Conservation (phyloP, 2,888 invertebrate genomes). For the Aricia artaxerxes region DNA sequence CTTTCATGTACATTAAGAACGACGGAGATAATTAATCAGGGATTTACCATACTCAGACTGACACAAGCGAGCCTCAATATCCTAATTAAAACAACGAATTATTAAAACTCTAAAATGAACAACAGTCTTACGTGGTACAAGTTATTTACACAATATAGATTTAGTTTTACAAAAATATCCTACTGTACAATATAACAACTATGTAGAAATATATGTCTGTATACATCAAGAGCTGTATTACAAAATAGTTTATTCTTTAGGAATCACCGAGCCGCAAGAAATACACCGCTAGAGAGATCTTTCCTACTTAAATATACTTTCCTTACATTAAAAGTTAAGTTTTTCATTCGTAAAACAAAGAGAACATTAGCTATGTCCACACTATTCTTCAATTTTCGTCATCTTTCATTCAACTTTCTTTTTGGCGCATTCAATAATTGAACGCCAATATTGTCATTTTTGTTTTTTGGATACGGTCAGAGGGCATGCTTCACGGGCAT, state of each 20-base stretch:
- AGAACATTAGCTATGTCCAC: neutral
- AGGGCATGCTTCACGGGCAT: too few relatives aligned
- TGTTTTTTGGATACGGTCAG: too few relatives aligned
- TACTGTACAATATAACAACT: slow-evolving; percentile 72
- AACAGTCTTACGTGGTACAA: slow-evolving; percentile 79
- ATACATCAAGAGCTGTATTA: slow-evolving; percentile 76
- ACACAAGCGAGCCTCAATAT: slow-evolving; percentile 44
- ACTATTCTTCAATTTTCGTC: too few relatives aligned
- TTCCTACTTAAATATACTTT: neutral
- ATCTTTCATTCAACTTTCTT: too few relatives aligned
- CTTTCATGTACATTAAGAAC: neutral
- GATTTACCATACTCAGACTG: slow-evolving; percentile 47
- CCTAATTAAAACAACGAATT: slow-evolving; percentile 72
- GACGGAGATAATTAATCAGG: too few relatives aligned
- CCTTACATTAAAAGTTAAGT: neutral
- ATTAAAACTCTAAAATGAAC: slow-evolving; percentile 78
- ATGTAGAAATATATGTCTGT: slow-evolving; percentile 76
- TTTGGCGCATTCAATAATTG: too few relatives aligned
- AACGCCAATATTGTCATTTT: too few relatives aligned
- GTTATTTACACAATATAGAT: slow-evolving; percentile 75
- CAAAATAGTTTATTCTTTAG: slow-evolving; percentile 75
- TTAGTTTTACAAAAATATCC: slow-evolving; percentile 70
- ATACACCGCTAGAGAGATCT: slow-evolving; percentile 46
- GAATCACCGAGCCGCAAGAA: slow-evolving; percentile 57
- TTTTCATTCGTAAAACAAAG: neutral